These are phyloP conservation scores for Pseudochirops corinnae DNA, from an alignment of 2,797 vertebrate species.

Conservation along the genomic window DNA sequence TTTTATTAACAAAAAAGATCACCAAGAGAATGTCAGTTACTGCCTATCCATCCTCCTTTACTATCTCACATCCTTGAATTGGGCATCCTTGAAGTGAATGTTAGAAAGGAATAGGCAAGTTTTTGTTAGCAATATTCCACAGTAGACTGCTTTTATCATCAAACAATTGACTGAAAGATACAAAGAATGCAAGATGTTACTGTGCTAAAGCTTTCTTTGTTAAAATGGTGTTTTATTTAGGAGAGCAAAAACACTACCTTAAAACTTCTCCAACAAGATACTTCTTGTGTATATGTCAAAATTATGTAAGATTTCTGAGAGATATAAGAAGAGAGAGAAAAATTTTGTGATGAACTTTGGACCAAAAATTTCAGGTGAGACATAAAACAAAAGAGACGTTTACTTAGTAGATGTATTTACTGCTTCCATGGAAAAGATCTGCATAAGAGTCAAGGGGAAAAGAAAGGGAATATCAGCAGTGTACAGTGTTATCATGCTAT, in stretches of 20 bases:
- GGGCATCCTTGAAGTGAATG: neutral
- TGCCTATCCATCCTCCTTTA: neutral
- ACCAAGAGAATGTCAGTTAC: neutral
- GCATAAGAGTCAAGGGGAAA: neutral
- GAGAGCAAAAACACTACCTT: neutral
- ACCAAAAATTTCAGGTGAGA: neutral
- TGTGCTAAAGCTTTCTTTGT: neutral
- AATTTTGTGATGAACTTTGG: neutral
- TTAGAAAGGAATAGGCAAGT: neutral
- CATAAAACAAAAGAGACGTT: neutral
- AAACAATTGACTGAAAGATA: neutral
- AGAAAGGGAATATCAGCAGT: neutral
- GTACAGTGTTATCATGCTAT: neutral
- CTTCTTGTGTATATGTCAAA: neutral
- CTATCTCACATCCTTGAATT: neutral
- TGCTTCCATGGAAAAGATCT: neutral
- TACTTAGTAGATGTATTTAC: neutral
- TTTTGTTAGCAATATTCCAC: neutral
- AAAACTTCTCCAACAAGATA: neutral
- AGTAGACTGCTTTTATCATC: neutral
- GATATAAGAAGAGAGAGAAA: neutral
- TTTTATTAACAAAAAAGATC: neutral
- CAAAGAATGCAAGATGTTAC: neutral
- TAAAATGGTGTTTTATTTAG: neutral
- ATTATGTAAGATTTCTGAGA: neutral